Conservation (phyloP, 2,113 vertebrate genomes). For the Epinephelus cyanopodus region DNA sequence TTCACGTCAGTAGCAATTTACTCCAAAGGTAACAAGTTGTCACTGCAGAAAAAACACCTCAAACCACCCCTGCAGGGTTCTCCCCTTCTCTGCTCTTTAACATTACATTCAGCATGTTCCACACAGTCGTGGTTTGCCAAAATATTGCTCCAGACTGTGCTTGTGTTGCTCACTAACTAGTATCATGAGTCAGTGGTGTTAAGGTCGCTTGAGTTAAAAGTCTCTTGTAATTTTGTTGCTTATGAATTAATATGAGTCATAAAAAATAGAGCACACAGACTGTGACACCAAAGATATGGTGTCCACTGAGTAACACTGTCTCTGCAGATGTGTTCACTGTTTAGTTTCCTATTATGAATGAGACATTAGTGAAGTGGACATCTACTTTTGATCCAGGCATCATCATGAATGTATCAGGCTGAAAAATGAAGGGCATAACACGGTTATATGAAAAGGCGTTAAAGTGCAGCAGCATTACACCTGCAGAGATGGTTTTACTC, state of each 20-base stretch:
- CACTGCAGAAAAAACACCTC: conserved; percentile 7
- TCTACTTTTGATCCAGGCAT: not conserved
- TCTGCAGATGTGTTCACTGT: not conserved
- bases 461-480: conserved; percentile 23
- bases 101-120: not conserved
- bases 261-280: not conserved
- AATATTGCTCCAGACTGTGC: not conserved
- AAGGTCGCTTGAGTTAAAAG: not conserved
- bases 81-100: not conserved
- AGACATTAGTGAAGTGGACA: not conserved
- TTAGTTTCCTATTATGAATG: not conserved
- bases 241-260: not conserved
- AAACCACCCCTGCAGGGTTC: not conserved
- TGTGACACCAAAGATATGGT: not conserved
- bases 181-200: not conserved
- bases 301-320: not conserved
- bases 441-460: conserved; percentile 20
- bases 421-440: conserved; percentile 14
- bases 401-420: not conserved
- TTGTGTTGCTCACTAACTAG: not conserved
- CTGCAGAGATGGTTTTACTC: conserved; percentile 41
- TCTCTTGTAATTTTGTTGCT: not conserved
- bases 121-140: not conserved
- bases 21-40: conserved; percentile 23
- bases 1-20: conserved; percentile 31